Evolutionary conservation across 2,888 invertebrate species (phyloP), one percentile per base, ranked within the genome.

Genomic region (Galeopsomyia nigrocyanea): DNA sequence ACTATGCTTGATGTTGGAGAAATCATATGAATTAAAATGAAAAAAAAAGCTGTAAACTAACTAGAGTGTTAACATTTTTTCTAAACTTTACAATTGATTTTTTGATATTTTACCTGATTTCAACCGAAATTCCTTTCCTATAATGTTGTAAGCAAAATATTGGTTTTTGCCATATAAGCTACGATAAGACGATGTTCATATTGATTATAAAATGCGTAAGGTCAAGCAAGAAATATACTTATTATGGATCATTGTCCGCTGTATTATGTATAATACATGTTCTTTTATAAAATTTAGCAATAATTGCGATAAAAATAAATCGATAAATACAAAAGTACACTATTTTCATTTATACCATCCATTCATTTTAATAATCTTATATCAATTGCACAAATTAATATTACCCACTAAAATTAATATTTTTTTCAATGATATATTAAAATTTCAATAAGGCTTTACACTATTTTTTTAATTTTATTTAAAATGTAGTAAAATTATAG

Each of bases 281-380:
- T 83, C 80, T 84, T 85, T 84, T 85, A 80, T 84, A 85, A 84
- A 81, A 80, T 78, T 80, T 83, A 84, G 80, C 81, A 78, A 78
- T 83, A 81, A 82, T 79, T 65, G 47, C 62, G 71, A 75, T 75
- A 74, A 79, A 78, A 83, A 84, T 82, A 82, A 84, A 75, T 60
- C 68, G 19, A 70, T 56, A 58, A 50, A 55, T 19, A 66, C 69
- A 74, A 69, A 73, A 6, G 31, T 49, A 14, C 3, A 53, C 0
- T 16, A 26, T 53, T 53, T 53, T 53, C n/a, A 53, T 19, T 53
- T 3, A 17, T 7, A 53, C 17, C 14, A 53, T 53, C 3, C 13
- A 19, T 19, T 53, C n/a, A 19, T 19, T 53, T 19, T 19, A 17
- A 53, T 53, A n/a, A 5, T 10, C 53, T n/a, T 19, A 14, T 10